Conservation (phyloP, 2,113 vertebrate species). For the Callionymus lyra region DNA sequence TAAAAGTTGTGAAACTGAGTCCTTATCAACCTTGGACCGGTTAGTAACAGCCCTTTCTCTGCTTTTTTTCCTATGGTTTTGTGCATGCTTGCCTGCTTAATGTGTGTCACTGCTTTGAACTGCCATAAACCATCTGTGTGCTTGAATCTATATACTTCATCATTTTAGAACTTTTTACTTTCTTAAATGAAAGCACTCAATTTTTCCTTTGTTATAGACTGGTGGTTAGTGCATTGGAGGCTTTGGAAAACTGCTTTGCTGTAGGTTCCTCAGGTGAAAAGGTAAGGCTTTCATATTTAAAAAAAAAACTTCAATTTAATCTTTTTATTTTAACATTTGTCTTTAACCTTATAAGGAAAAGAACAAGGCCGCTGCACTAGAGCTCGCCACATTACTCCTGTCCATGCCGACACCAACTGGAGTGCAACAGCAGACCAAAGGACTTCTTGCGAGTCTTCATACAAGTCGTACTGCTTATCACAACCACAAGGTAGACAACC, state of each 20-base stretch:
- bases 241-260: slow-evolving; percentile 96
- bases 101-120: slow-evolving; percentile 46
- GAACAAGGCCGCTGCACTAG: slow-evolving; percentile 84
- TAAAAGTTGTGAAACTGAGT: slow-evolving; percentile 99
- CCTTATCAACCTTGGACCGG: slow-evolving; percentile 99
- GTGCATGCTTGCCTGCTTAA: slow-evolving; percentile 47
- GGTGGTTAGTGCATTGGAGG: slow-evolving; percentile 96
- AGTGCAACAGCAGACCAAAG: slow-evolving; percentile 96
- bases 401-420: slow-evolving; percentile 92
- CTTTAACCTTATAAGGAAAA: slow-evolving; percentile 74
- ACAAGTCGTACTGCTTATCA: slow-evolving; percentile 94
- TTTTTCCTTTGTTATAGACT: slow-evolving; percentile 67
- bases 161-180: slow-evolving; percentile 3
- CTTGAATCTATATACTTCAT: slow-evolving; percentile 12
- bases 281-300: slow-evolving; percentile 68
- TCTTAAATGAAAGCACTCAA: slow-evolving; percentile 5
- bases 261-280: slow-evolving; percentile 88
- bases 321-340: background rate
- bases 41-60: slow-evolving; percentile 86
- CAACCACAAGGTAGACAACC: slow-evolving; percentile 85
- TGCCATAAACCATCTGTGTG: slow-evolving; percentile 41
- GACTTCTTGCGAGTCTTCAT: slow-evolving; percentile 90
- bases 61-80: slow-evolving; percentile 51
- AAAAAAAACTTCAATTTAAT: background rate
- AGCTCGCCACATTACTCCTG: slow-evolving; percentile 86